A percentile compares a stretch with the other conserved stretches of the same genome.
phyloP scores from a whole-genome alignment of 2,888 invertebrate genomes.

The Ennomos quercinarius region DNA sequence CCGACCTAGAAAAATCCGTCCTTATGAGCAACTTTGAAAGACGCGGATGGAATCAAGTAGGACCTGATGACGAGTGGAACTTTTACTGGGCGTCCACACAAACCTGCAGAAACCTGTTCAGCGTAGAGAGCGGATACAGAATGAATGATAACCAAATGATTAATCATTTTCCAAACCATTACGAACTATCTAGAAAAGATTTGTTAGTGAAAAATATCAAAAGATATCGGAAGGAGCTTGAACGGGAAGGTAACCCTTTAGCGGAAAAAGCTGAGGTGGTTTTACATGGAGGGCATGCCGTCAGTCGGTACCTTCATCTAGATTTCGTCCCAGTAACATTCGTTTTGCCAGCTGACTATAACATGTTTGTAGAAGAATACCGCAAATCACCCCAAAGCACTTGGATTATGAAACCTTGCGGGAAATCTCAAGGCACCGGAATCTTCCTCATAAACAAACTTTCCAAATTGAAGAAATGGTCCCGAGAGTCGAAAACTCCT shows the following conservation, averaged over 20 bases:
- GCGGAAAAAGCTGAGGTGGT: constrained; percentile 89
- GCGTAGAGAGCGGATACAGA: constrained; percentile 63
- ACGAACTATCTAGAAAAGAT: constrained; percentile 98
- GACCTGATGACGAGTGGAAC: constrained; percentile 97
- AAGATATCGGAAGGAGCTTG: constrained; percentile 95
- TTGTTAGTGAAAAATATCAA: constrained; percentile 98
- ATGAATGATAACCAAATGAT: constrained; percentile 95
- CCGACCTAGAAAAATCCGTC: constrained; percentile 66
- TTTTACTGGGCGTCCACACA: constrained; percentile 97
- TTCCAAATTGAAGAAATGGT: constrained; percentile 96
- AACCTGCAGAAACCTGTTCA: constrained; percentile 95
- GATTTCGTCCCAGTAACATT: constrained; percentile 97
- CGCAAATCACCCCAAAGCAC: constrained; percentile 97
- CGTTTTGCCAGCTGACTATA: constrained; percentile 97
- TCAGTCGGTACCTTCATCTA: constrained; percentile 91
- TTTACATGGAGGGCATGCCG: constrained; percentile 86
- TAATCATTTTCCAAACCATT: constrained; percentile 98
- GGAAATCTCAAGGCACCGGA: constrained; percentile 97
- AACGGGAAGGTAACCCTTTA: constrained; percentile 94
- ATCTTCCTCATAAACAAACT: constrained; percentile 98
- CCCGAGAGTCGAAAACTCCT: constrained; percentile 93
- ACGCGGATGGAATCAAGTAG: constrained; percentile 90
- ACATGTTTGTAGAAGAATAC: constrained; percentile 98
- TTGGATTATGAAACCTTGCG: constrained; percentile 99
- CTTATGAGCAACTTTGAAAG: constrained; percentile 66